phyloP scores from a whole-genome alignment of 1,140 invertebrate species.

The Neomicropteryx cornuta region DNA sequence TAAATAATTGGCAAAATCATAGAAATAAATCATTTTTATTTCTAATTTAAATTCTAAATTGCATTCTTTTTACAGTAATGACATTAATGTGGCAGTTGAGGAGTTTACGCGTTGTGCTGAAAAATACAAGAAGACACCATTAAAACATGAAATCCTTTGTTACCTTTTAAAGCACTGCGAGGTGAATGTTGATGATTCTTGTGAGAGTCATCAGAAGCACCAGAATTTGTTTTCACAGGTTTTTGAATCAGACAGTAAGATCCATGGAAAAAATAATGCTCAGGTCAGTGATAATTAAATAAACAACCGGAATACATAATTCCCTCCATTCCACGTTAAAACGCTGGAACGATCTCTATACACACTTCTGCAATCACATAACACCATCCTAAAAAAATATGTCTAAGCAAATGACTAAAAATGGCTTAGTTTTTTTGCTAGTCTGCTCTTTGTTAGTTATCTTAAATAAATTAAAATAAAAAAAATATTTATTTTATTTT shows the following conservation, averaged over 20 bases:
- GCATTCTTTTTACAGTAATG: conserved; percentile 26
- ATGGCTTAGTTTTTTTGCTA: too few relatives aligned
- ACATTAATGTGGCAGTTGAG: conserved; percentile 34
- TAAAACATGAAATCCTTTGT: conserved; percentile 41
- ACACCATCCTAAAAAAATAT: too few relatives aligned
- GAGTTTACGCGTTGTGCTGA: conserved; percentile 26
- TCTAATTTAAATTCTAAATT: too few relatives aligned
- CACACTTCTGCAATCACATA: too few relatives aligned
- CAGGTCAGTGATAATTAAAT: conserved; percentile 21
- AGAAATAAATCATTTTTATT: not conserved
- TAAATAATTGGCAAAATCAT: not conserved
- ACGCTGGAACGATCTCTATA: too few relatives aligned
- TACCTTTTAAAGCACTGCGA: conserved; percentile 21
- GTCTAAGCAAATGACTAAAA: too few relatives aligned
- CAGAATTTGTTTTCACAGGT: conserved; percentile 28
- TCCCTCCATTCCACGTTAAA: conserved; percentile 12
- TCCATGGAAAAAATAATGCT: conserved; percentile 31
- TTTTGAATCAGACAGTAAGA: conserved; percentile 22
- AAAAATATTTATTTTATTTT: too few relatives aligned
- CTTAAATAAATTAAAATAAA: too few relatives aligned
- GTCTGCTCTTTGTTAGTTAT: too few relatives aligned
- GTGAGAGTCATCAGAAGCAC: conserved; percentile 19
- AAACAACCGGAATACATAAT: conserved; percentile 8
- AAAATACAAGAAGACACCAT: conserved; percentile 38
- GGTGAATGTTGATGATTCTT: conserved; percentile 22